A percentile compares a stretch with the other conserved stretches of the same genome.
phyloP scores from a whole-genome alignment of 2,113 vertebrate species.

The Isichthys henryi region DNA sequence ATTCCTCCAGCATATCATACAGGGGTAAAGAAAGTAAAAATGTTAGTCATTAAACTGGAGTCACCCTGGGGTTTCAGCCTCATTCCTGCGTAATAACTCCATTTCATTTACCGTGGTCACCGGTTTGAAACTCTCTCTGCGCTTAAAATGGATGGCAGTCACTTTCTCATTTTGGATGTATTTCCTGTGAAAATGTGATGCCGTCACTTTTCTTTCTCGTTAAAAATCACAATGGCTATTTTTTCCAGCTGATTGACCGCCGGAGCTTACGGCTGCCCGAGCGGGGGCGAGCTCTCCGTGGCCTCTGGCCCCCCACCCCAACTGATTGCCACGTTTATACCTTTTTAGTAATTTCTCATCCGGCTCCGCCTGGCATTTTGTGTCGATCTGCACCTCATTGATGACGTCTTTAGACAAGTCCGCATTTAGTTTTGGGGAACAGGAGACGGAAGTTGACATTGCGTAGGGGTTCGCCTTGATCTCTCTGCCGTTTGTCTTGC shows the following conservation, averaged over 20 bases:
- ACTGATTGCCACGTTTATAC: not conserved
- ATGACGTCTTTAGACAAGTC: not conserved
- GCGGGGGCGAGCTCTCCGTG: not conserved
- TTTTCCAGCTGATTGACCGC: not conserved
- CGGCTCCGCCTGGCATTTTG: not conserved
- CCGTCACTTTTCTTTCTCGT: not conserved
- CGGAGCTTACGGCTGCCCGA: not conserved
- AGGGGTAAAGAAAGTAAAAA: not conserved
- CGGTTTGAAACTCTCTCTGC: not conserved
- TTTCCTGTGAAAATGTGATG: not conserved
- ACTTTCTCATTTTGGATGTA: not conserved
- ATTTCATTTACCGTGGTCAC: not conserved
- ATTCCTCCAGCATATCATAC: not conserved
- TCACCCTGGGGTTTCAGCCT: not conserved
- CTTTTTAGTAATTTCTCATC: not conserved
- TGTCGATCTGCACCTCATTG: not conserved
- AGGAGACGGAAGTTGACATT: not conserved
- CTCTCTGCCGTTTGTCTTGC: not conserved
- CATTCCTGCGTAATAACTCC: constrained; percentile 3
- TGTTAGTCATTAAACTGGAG: not conserved
- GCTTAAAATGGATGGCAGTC: not conserved
- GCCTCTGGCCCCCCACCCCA: not conserved
- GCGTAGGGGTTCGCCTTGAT: not conserved
- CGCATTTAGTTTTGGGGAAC: not conserved
- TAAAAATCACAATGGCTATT: constrained; percentile 4